These are phyloP conservation scores for Acanthosepion pharaonis DNA, from an alignment of 2,888 invertebrate species.

Conservation along the genomic window DNA sequence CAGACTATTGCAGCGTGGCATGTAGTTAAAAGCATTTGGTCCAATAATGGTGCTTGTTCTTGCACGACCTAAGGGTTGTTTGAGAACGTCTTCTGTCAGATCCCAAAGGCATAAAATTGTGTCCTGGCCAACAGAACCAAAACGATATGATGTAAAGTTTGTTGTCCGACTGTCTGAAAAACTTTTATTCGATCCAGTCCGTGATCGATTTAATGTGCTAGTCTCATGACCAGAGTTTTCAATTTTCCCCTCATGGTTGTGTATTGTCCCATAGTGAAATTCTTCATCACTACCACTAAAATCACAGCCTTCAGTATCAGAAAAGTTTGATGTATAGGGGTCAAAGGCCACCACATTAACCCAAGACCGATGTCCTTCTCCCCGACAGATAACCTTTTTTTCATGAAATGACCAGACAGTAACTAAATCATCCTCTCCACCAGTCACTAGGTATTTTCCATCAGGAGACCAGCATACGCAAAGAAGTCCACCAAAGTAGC, in stretches of 20 bases:
- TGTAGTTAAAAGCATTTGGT: conserved; percentile 55
- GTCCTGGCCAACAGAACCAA: conserved; percentile 97
- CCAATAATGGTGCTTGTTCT: conserved; percentile 72
- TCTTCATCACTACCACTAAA: conserved; percentile 75
- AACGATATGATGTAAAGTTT: conserved; percentile 81
- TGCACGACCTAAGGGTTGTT: conserved; percentile 79
- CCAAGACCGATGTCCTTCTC: conserved; percentile 98
- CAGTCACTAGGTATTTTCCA: conserved; percentile 90
- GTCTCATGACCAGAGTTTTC: conserved; percentile 44
- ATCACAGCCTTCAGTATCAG: conserved; percentile 76
- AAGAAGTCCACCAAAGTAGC: conserved; percentile 97
- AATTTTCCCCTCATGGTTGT: conserved; percentile 45
- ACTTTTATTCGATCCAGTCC: conserved; percentile 54
- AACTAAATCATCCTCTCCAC: conserved; percentile 98
- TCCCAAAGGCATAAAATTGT: conserved; percentile 99
- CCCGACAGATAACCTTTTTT: conserved; percentile 94
- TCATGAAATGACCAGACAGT: conserved; percentile 97
- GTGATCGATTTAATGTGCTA: conserved; percentile 51
- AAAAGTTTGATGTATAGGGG: conserved; percentile 78
- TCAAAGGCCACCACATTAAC: conserved; percentile 94
- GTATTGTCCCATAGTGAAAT: conserved; percentile 48
- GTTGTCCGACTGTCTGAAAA: conserved; percentile 56
- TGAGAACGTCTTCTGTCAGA: conserved; percentile 93
- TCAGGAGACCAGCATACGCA: conserved; percentile 99
- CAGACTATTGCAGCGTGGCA: conserved; percentile 66